Evolutionary conservation across 2,888 invertebrate genomes (phyloP).

Genomic region (Antheraea yamamai): DNA sequence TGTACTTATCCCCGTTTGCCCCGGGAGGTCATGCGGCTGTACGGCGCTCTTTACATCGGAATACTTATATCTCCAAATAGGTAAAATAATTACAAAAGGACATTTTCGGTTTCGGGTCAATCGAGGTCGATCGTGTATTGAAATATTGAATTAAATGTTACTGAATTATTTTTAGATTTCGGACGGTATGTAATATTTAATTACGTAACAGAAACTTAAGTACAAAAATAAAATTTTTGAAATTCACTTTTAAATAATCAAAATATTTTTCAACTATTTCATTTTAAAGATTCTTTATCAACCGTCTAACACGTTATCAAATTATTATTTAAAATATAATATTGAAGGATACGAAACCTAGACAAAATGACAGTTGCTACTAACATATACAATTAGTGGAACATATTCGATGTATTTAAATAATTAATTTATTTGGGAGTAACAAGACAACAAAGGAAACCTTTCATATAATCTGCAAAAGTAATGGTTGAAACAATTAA

Average conservation of each 20-base stretch:
- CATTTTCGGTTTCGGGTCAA: conserved; percentile 52
- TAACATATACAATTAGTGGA: background rate
- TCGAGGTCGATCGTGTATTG: conserved; percentile 33
- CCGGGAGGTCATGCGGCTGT: conserved; percentile 75
- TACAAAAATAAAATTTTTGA: no score
- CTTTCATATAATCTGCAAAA: background rate
- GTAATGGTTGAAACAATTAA: conserved; percentile 8
- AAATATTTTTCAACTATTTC: no score
- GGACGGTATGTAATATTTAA: no score
- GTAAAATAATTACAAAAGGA: conserved; percentile 59
- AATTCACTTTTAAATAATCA: no score
- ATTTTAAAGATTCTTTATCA: no score
- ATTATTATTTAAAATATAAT: background rate
- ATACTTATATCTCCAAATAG: conserved; percentile 45
- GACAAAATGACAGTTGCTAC: background rate
- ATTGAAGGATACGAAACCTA: background rate
- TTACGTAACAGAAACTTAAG: no score
- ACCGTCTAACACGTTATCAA: no score
- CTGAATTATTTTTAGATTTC: background rate
- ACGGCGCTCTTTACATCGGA: conserved; percentile 57
- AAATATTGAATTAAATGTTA: conserved; percentile 35
- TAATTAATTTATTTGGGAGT: background rate
- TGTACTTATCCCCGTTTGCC: conserved; percentile 77
- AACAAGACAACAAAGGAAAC: background rate
- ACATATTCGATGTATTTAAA: background rate